phyloP scores from a whole-genome alignment of 2,113 vertebrate species.

The Isichthys henryi region DNA sequence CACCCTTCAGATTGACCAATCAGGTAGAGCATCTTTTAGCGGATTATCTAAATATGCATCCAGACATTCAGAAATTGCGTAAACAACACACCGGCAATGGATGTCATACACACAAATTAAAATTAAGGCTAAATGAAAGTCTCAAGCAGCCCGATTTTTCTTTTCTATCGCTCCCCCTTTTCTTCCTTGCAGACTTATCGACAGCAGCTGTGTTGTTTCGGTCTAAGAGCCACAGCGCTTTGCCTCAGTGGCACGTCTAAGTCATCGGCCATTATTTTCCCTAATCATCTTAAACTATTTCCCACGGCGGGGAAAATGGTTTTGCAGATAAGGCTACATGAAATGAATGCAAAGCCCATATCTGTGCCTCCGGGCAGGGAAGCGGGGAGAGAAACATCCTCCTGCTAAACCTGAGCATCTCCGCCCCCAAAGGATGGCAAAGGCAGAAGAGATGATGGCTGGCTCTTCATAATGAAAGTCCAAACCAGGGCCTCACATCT shows the following conservation, averaged over 20 bases:
- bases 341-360: constrained; percentile 17
- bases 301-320: constrained; percentile 17
- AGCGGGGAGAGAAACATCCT: background rate
- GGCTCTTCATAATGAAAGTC: background rate
- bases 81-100: background rate
- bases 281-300: constrained; percentile 27
- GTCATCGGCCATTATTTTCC: constrained; percentile 19
- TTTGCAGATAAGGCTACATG: constrained; percentile 18
- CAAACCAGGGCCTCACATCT: background rate
- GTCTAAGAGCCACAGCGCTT: background rate
- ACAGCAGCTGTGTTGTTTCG: background rate
- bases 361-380: background rate
- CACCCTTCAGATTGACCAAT: background rate
- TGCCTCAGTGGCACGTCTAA: background rate
- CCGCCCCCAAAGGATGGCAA: background rate
- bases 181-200: background rate
- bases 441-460: constrained; percentile 1
- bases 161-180: background rate
- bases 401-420: background rate
- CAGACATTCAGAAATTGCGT: background rate
- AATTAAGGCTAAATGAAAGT: background rate
- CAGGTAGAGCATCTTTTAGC: background rate
- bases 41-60: background rate
- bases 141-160: background rate
- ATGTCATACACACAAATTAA: background rate